Base-by-base conservation (phyloP, 2,113 vertebrate species). In the Amphiprion percula region DNA sequence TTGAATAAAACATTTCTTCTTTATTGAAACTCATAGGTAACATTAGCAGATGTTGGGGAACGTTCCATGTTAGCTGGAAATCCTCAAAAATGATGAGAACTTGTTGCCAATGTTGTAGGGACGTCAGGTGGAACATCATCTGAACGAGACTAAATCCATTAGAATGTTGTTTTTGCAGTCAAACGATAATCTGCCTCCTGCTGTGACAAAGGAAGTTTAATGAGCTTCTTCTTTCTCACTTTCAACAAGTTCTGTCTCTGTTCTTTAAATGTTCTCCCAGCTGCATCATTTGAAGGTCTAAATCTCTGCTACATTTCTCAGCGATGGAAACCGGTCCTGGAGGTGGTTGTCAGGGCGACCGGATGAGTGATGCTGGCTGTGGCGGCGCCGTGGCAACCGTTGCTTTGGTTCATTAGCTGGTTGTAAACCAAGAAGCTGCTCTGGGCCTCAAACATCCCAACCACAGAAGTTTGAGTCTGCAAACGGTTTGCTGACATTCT, bases 261-360 rank as follows among this genome's bases (percentile, higher is more conserved):
- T 44, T 44, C 41, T 67, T 1, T 64, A 16, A 54, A 24, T 66
- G 24, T 67, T 54, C 19, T 63, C n/a, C 62, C 24, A 17, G 10
- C n/a, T 1, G 11, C 12, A 0, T 63, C 26, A 21, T 21, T 21
- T 21, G 21, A 21, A 21, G 21, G 21, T 21, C 21, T 21, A 21
- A 21, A 21, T 67, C 15, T n/a, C 58, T 53, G 39, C 81, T 2
- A 9, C 88, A 89, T 94, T 88, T 77, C 87, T 91, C 65, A 19
- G 26, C 12, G 26, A 69, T 68, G 87, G 94, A 92, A 91, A 90
- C 90, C 80, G 54, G 8, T 39, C 74, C 61, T 28, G 74, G 56
- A 33, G 56, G 75, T 30, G 68, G 93, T 94, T 68, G 87, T 86
- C 88, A 91, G 67, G 90, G 79, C 44, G 10, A 64, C 82, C 19